Percentiles rank a stretch among this genome's conserved stretches.
These are phyloP conservation scores for Alligator sinensis DNA, from an alignment of 2,113 vertebrate genomes.

Conservation along the genomic window DNA sequence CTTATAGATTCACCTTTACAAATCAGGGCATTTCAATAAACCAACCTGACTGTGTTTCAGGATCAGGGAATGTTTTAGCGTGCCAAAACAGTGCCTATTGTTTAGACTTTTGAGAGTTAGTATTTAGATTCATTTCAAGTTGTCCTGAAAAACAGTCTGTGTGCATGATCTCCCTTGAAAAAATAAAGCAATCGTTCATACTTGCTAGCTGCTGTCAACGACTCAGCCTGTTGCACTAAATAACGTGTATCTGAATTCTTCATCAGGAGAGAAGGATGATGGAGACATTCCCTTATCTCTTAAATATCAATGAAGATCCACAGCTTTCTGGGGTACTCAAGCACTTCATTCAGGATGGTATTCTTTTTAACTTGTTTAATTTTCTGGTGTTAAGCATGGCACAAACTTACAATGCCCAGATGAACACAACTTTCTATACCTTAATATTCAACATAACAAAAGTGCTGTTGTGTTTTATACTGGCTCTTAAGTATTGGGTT, in stretches of 20 bases:
- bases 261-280: constrained; percentile 86
- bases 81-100: background rate
- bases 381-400: background rate
- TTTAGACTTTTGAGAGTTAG: background rate
- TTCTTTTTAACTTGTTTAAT: background rate
- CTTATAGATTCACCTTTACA: background rate
- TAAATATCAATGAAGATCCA: constrained; percentile 89
- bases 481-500: background rate
- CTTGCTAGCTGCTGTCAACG: background rate
- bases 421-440: background rate
- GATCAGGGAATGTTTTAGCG: background rate
- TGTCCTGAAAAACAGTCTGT: background rate
- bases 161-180: background rate
- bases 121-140: background rate
- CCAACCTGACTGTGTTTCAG: background rate
- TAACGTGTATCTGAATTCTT: background rate
- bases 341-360: constrained; percentile 87
- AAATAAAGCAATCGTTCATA: background rate
- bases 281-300: constrained; percentile 86
- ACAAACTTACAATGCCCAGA: background rate
- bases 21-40: background rate
- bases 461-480: background rate
- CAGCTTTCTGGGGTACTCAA: constrained; percentile 90
- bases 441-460: background rate
- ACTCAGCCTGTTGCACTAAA: background rate